Percentiles rank a stretch among this genome's conserved stretches.
These are phyloP conservation scores for Himalopsyche tibetana DNA, from an alignment of 2,888 invertebrate genomes.

Conservation along the genomic window DNA sequence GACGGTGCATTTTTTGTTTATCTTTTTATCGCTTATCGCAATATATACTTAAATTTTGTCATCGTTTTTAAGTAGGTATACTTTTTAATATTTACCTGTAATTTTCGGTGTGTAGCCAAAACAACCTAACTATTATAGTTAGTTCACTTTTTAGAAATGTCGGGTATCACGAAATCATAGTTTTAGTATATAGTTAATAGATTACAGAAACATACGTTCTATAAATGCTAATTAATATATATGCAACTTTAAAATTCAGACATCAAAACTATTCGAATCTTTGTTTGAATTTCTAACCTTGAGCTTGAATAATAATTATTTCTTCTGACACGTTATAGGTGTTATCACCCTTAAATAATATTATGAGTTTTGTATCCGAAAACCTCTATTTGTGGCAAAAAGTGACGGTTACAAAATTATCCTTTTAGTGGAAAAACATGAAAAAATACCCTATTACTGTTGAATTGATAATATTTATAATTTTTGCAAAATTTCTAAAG, in stretches of 20 bases:
- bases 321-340: not conserved
- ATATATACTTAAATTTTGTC: too few relatives aligned
- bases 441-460: too few relatives aligned
- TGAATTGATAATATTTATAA: too few relatives aligned
- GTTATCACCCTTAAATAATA: not conserved
- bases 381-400: too few relatives aligned
- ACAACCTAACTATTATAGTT: not conserved
- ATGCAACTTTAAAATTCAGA: not conserved
- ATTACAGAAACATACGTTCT: too few relatives aligned
- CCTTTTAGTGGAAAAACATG: too few relatives aligned
- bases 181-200: not conserved
- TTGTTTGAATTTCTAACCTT: constrained; percentile 8
- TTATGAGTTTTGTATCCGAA: too few relatives aligned
- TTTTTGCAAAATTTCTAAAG: too few relatives aligned
- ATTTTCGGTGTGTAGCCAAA: not conserved
- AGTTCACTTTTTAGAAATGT: not conserved
- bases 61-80: not conserved
- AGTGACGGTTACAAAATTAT: too few relatives aligned
- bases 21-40: not conserved
- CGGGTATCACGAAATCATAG: not conserved
- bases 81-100: not conserved
- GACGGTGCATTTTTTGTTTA: constrained; percentile 4
- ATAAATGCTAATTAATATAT: too few relatives aligned
- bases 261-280: not conserved
- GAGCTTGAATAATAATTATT: not conserved